phyloP scores from a whole-genome alignment of 37 sponge, comb jelly and placozoan species.

The Lycopodina hypogea region DNA sequence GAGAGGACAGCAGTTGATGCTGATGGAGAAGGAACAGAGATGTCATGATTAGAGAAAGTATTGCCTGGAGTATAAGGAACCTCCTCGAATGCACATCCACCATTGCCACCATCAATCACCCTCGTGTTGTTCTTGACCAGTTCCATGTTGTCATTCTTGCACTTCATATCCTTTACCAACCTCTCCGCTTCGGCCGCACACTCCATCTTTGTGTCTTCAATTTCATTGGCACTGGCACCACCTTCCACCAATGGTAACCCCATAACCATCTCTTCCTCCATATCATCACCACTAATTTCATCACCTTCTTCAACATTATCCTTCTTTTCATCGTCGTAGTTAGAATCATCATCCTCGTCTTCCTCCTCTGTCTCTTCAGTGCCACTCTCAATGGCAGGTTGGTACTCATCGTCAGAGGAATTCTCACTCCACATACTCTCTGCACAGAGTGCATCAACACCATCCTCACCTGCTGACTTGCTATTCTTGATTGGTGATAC shows the following conservation, averaged over 20 bases:
- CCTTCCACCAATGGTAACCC: neutral
- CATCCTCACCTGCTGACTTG: neutral
- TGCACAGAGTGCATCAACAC: constrained; percentile 6
- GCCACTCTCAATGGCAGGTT: constrained; percentile 27
- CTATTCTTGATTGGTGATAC: neutral
- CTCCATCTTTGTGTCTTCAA: too few relatives aligned
- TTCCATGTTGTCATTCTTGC: too few relatives aligned
- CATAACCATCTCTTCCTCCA: neutral
- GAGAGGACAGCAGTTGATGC: neutral
- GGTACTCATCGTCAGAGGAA: constrained; percentile 73
- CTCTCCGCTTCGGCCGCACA: too few relatives aligned
- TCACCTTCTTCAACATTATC: neutral
- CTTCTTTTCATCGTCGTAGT: neutral
- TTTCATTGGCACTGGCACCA: neutral
- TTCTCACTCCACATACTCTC: constrained; percentile 24
- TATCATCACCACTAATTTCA: neutral
- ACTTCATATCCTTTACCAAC: too few relatives aligned
- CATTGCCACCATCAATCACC: too few relatives aligned
- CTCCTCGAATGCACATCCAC: too few relatives aligned
- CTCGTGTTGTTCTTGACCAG: too few relatives aligned
- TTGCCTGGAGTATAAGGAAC: too few relatives aligned
- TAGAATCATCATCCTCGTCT: constrained; percentile 22
- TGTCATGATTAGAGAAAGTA: neutral
- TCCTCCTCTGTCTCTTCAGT: constrained; percentile 10
- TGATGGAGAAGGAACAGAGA: neutral